A percentile compares a stretch with the other conserved stretches of the same genome.
Conservation (phyloP, 2,888 invertebrate species). For the Prenolepis imparis region DNA sequence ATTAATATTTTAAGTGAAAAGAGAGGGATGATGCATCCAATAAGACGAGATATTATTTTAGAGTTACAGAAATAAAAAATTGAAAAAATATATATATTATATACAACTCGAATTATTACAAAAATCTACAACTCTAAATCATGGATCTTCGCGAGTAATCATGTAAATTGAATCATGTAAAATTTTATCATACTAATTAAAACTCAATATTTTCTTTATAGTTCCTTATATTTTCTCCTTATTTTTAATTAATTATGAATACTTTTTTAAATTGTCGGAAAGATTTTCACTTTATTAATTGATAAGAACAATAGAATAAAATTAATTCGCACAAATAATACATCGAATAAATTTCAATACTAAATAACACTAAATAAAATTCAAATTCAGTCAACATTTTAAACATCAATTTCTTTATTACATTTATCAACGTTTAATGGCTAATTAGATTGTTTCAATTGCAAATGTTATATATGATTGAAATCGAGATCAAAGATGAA, state of each 20-base stretch:
- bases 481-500: background rate
- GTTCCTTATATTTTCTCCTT: background rate
- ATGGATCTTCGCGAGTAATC: background rate
- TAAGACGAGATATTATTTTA: background rate
- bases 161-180: background rate
- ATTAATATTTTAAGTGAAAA: background rate
- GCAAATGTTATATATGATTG: background rate
- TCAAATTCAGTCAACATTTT: background rate
- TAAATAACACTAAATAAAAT: background rate
- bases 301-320: background rate
- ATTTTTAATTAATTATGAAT: slow-evolving; percentile 17
- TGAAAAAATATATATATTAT: background rate
- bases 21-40: background rate
- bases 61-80: no score
- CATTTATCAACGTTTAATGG: background rate
- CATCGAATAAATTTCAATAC: no score
- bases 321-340: background rate
- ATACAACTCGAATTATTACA: background rate
- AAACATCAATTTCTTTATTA: background rate
- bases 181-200: background rate
- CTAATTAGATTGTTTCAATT: background rate
- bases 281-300: background rate
- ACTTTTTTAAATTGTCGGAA: background rate
- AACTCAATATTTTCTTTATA: background rate
- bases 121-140: background rate